These are phyloP conservation scores for Dascyllus trimaculatus DNA, from an alignment of 2,113 vertebrate species.

Conservation along the genomic window DNA sequence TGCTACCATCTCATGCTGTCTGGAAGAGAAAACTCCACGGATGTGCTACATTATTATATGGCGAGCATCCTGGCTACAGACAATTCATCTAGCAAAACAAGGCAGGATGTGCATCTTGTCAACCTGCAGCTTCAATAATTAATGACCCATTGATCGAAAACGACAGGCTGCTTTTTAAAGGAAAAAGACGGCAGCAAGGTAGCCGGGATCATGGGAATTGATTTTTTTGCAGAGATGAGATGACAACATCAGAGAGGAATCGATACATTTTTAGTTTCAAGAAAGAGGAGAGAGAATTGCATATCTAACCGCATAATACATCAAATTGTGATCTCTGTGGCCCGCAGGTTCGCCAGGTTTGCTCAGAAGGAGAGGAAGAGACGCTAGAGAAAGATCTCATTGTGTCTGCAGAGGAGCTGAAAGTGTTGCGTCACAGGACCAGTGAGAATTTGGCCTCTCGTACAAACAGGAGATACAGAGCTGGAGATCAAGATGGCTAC, in stretches of 20 bases:
- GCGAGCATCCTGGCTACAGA: slow-evolving; percentile 37
- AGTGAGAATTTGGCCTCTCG: slow-evolving; percentile 51
- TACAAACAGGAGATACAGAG: slow-evolving; percentile 61
- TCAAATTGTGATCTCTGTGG: slow-evolving; percentile 23
- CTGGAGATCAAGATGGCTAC: slow-evolving; percentile 65
- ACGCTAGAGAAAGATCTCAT: slow-evolving; percentile 51
- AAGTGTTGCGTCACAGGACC: slow-evolving; percentile 40
- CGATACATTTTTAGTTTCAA: slow-evolving; percentile 56
- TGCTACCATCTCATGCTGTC: slow-evolving; percentile 68
- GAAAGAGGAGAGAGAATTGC: slow-evolving; percentile 10
- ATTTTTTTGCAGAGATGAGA: slow-evolving; percentile 59
- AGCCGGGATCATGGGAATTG: slow-evolving; percentile 47
- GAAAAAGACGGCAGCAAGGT: slow-evolving; percentile 48
- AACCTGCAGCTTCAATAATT: slow-evolving; percentile 60
- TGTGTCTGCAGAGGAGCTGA: slow-evolving; percentile 47
- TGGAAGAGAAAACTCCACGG: slow-evolving; percentile 29
- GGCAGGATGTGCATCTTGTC: slow-evolving; percentile 61
- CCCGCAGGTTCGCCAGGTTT: slow-evolving; percentile 5
- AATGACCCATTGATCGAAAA: slow-evolving; percentile 68
- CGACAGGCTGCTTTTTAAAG: slow-evolving; percentile 51
- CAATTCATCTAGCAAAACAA: slow-evolving; percentile 58
- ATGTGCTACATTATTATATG: slow-evolving; percentile 57
- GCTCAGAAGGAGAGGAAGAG: slow-evolving; percentile 15
- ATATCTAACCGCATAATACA: neutral
- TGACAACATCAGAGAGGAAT: slow-evolving; percentile 60